These are phyloP conservation scores for Micromesistius poutassou DNA, from an alignment of 2,797 vertebrate species.

Conservation along the genomic window DNA sequence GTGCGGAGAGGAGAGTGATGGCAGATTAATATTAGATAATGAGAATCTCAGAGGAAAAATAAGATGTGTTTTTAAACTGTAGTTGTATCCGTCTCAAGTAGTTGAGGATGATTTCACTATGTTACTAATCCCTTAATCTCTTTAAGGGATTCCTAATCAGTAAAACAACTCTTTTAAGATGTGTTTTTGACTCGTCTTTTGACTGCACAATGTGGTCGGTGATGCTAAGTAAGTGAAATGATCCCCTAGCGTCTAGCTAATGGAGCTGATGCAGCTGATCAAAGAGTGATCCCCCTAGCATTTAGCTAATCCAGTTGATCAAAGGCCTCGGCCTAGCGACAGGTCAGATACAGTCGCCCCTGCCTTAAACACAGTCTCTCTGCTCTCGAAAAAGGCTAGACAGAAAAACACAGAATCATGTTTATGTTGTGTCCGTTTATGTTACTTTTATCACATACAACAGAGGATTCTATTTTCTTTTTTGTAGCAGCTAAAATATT, in stretches of 20 bases:
- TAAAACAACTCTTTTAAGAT: conserved; percentile 2
- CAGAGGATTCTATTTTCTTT: not conserved
- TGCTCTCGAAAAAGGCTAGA: not conserved
- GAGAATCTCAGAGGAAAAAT: not conserved
- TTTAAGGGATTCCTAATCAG: conserved; percentile 7
- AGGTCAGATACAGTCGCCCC: conserved; percentile 46
- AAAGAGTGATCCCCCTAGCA: conserved; percentile 57
- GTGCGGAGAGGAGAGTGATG: not conserved
- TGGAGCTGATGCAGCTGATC: conserved; percentile 66
- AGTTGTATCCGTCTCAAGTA: too few species aligned
- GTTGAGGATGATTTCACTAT: not conserved
- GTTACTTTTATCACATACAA: not conserved
- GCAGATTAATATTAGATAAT: not conserved
- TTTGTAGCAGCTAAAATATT: not conserved
- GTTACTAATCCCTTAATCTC: conserved; percentile 5
- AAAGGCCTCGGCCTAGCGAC: conserved; percentile 56
- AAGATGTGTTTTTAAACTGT: not conserved
- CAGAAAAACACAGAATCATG: not conserved
- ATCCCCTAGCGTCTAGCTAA: conserved; percentile 54
- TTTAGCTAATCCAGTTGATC: conserved; percentile 65
- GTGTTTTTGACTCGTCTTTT: conserved; percentile 40
- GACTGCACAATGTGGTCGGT: conserved; percentile 27
- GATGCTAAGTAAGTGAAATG: conserved; percentile 46
- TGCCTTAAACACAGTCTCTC: conserved; percentile 16
- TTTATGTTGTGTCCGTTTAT: not conserved